Base-by-base conservation (phyloP, 2,113 vertebrate genomes). In the Cheirogaleus medius region DNA sequence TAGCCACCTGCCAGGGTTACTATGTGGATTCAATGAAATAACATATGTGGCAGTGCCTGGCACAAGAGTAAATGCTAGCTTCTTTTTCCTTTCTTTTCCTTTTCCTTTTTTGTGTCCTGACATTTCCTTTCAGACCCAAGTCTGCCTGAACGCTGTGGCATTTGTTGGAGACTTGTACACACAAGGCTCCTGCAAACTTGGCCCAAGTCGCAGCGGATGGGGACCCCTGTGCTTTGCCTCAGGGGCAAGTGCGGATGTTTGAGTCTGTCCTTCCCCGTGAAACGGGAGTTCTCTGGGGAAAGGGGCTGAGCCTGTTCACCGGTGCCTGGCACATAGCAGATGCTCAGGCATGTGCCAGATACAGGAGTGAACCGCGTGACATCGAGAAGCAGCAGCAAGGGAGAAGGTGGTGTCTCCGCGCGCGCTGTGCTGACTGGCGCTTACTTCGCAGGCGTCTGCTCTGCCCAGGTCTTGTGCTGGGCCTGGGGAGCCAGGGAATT, bases 61-160 rank as follows among this genome's bases (percentile, higher is more conserved):
- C 91, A 91, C 74, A 14, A 83, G 56, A 86, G 91, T 85, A 82
- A 94, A 85, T 69, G 91, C 88, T 94, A 96, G 73, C 63, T 83
- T 27, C 87, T 87, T 84, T 77, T 81, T 78, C 90, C 68, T 78
- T 77, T 95, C 80, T 92, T 91, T 88, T 95, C 56, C 86, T 94
- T 90, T 84, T 54, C 85, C 17, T 78, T 93, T 96, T 90, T 77
- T 89, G 52, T 89, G 90, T 85, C 63, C 87, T 95, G 96, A 94
- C 89, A 94, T 98, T 97, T 97, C 91, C 63, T 95, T 95, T 94
- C 84, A 83, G 88, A 78, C 86, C 93, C 60, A 37, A 93, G 73
- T 91, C 95, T 56, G 93, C 96, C 89, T 54, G 86, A 74, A 52
- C 23, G 34, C 86, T 54, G 78, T 90, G 86, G 83, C 97, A 90